Conservation (phyloP, 1,140 invertebrate genomes). For the Listronotus oregonensis region DNA sequence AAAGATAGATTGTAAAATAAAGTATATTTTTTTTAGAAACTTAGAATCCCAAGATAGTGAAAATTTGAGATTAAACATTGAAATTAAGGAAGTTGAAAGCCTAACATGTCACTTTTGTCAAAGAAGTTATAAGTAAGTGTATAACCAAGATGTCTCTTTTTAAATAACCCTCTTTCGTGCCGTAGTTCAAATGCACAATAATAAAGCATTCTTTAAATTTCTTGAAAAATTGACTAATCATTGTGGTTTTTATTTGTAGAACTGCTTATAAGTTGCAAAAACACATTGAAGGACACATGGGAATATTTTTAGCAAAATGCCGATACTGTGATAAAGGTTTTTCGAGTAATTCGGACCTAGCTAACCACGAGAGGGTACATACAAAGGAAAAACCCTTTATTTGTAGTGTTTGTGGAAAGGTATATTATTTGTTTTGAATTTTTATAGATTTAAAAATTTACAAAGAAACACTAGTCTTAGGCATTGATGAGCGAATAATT, state of each 20-base stretch:
- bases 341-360: conserved; percentile 31
- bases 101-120: conserved; percentile 39
- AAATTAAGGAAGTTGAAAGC: conserved; percentile 29
- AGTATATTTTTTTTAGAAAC: neutral
- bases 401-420: conserved; percentile 43
- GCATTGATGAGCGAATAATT: too few relatives aligned
- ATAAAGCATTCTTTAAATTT: neutral
- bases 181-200: too few relatives aligned
- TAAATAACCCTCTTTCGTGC: too few relatives aligned
- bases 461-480: too few relatives aligned
- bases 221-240: neutral
- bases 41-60: neutral
- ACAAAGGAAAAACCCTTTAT: conserved; percentile 44
- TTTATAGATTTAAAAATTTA: too few relatives aligned
- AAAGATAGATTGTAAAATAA: neutral
- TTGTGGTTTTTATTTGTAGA: conserved; percentile 10
- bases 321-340: conserved; percentile 36
- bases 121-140: conserved; percentile 37
- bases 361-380: conserved; percentile 41
- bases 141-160: too few relatives aligned
- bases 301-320: conserved; percentile 32
- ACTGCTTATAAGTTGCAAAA: conserved; percentile 38
- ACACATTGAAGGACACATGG: conserved; percentile 38
- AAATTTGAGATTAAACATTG: conserved; percentile 6
- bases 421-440: conserved; percentile 9